Evolutionary conservation across 2,888 invertebrate species (phyloP).

Genomic region (Epistrophe grossulariae): DNA sequence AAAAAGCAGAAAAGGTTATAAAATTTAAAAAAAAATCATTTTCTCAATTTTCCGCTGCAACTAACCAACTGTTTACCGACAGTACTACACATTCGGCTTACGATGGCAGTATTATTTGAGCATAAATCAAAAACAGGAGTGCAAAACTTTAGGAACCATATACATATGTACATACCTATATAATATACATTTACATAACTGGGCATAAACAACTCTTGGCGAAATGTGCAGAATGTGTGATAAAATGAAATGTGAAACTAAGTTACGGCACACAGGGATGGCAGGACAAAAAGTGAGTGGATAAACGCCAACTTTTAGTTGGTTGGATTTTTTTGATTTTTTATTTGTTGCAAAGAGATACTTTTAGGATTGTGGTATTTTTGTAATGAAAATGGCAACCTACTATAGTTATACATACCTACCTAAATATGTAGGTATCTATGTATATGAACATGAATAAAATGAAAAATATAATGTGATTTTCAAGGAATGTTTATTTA

Average conservation of each 20-base stretch:
- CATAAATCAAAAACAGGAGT: constrained; percentile 39
- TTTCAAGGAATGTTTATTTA: not conserved
- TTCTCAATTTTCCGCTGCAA: not conserved
- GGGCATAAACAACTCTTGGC: constrained; percentile 32
- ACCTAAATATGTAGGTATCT: not conserved
- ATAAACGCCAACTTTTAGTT: not conserved
- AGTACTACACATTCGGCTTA: not conserved
- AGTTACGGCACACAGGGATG: constrained; percentile 2
- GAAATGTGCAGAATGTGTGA: constrained; percentile 35
- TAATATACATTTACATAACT: constrained; percentile 32
- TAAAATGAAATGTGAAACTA: constrained; percentile 14
- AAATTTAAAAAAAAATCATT: not conserved
- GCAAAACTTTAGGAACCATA: constrained; percentile 11
- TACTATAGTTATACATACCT: not conserved
- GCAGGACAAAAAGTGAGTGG: not conserved
- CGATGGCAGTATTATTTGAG: constrained; percentile 13
- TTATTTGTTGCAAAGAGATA: not conserved
- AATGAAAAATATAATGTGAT: constrained; percentile 1
- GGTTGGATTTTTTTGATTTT: not conserved
- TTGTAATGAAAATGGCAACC: not conserved
- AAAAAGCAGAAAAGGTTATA: too few relatives aligned
- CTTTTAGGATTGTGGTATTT: constrained; percentile 22
- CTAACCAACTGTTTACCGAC: not conserved
- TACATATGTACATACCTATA: too few relatives aligned
- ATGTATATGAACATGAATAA: not conserved